Percentiles rank a stretch among this genome's conserved stretches.
Evolutionary conservation across 2,888 invertebrate genomes (phyloP).

Genomic region (Archips xylosteana): DNA sequence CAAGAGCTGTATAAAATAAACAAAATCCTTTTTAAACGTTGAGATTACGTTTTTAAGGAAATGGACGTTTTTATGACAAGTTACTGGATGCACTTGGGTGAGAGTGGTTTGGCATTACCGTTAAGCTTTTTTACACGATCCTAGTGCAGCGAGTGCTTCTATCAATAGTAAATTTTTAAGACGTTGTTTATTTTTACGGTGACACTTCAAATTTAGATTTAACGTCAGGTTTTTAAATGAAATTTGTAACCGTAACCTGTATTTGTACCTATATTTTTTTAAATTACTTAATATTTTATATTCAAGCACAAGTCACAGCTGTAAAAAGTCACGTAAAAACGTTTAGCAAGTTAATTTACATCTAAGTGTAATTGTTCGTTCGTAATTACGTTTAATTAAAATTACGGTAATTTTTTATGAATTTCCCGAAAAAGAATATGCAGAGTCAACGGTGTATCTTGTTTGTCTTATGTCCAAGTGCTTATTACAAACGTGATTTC

Average conservation of each 20-base stretch:
- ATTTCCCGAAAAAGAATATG: too few species aligned
- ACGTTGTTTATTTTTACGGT: neutral
- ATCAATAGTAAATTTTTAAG: neutral
- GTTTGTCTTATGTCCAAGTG: neutral
- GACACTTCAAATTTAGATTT: neutral
- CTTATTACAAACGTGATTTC: neutral
- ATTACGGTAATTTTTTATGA: too few species aligned
- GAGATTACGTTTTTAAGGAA: conserved; percentile 13
- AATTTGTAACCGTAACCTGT: neutral
- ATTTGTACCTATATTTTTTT: too few species aligned
- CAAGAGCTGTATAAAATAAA: too few species aligned
- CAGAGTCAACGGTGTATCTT: neutral
- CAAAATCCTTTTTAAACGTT: neutral
- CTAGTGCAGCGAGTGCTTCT: neutral
- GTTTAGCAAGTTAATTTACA: too few species aligned
- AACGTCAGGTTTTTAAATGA: neutral
- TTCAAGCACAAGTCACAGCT: too few species aligned
- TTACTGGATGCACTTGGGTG: conserved; percentile 25
- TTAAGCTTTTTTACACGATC: conserved; percentile 8
- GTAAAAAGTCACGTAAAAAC: too few species aligned
- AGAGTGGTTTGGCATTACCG: conserved; percentile 2
- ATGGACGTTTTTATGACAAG: conserved; percentile 36
- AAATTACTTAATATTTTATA: too few species aligned
- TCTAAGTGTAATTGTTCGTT: neutral
- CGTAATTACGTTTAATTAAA: neutral